Conservation (phyloP, 2,113 vertebrate genomes). For the Tamias sibiricus region DNA sequence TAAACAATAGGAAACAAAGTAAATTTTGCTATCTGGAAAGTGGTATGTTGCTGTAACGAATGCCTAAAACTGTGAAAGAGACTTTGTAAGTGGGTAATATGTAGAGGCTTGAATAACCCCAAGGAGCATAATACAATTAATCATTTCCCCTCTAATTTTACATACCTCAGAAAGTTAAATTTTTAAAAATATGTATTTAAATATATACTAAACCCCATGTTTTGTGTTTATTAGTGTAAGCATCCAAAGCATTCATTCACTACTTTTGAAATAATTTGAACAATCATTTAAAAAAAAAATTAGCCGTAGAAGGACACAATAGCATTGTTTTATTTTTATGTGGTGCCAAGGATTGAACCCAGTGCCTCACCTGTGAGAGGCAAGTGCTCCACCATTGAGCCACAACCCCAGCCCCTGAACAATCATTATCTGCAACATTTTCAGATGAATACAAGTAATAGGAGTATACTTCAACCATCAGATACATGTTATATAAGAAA, state of each 20-base stretch:
- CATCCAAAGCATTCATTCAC: background rate
- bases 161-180: background rate
- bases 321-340: too few relatives aligned
- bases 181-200: background rate
- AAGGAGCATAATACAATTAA: background rate
- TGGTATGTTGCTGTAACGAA: background rate
- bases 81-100: background rate
- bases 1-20: background rate
- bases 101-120: background rate
- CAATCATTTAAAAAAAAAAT: too few relatives aligned
- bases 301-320: too few relatives aligned
- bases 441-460: background rate
- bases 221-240: background rate
- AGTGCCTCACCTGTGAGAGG: too few relatives aligned
- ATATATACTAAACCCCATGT: background rate
- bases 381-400: too few relatives aligned
- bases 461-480: background rate
- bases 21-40: background rate
- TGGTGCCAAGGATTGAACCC: too few relatives aligned
- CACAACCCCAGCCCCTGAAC: background rate
- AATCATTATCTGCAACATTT: background rate
- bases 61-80: background rate
- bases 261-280: background rate
- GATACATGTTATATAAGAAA: background rate
- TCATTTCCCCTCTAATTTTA: background rate